Evolutionary conservation across 2,888 invertebrate species (phyloP).

Genomic region (Tromatobia lineatoria): DNA sequence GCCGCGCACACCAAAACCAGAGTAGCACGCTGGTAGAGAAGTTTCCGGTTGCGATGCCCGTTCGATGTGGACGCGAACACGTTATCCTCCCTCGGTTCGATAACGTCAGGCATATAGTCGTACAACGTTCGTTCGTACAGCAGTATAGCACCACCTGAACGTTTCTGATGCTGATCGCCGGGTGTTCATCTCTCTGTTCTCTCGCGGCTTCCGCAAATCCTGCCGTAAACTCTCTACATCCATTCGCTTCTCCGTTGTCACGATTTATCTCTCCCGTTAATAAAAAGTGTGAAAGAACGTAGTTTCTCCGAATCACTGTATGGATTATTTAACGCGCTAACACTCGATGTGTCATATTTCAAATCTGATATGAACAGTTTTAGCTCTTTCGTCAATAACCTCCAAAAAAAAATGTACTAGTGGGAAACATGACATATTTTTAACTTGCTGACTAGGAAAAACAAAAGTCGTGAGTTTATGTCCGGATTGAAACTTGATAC

Average conservation of each 20-base stretch:
- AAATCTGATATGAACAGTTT: neutral
- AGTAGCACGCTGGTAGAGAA: constrained; percentile 51
- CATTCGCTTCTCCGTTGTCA: constrained; percentile 9
- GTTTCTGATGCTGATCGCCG: constrained; percentile 55
- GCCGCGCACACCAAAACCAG: constrained; percentile 34
- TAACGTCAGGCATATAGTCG: constrained; percentile 61
- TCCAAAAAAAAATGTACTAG: neutral
- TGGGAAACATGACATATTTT: neutral
- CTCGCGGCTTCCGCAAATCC: constrained; percentile 49
- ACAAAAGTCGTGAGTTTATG: neutral
- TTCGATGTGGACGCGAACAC: constrained; percentile 59
- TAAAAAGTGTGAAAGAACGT: constrained; percentile 24
- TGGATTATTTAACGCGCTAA: neutral
- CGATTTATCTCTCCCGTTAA: constrained; percentile 29
- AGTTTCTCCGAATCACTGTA: neutral
- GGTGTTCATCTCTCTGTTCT: constrained; percentile 48
- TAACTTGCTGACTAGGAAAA: neutral
- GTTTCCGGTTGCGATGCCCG: constrained; percentile 65
- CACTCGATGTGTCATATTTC: constrained; percentile 14
- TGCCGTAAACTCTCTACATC: constrained; percentile 46
- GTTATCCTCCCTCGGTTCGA: constrained; percentile 63
- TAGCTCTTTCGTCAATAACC: no score
- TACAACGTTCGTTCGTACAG: constrained; percentile 46
- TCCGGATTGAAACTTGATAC: neutral
- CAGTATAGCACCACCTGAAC: constrained; percentile 42